Conservation (phyloP, 2,113 vertebrate genomes). For the Archilochus colubris region DNA sequence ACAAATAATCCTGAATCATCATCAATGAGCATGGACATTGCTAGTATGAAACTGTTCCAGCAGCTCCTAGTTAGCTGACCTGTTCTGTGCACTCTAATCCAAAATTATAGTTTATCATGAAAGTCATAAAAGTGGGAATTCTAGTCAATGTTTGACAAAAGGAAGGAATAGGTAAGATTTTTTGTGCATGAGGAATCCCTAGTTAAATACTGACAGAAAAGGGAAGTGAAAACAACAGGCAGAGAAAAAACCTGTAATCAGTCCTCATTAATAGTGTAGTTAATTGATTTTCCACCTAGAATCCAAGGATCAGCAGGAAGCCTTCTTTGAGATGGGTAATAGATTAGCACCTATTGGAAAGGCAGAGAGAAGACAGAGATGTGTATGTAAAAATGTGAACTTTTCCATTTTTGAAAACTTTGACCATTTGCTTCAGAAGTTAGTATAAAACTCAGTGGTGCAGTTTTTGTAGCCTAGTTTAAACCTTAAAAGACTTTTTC, state of each 20-base stretch:
- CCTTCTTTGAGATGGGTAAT: not conserved
- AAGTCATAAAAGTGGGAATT: slow-evolving; percentile 3
- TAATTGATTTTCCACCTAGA: slow-evolving; percentile 19
- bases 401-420: not conserved
- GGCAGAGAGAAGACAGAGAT: not conserved
- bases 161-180: not conserved
- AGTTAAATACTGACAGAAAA: slow-evolving; percentile 9
- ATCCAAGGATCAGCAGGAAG: not conserved
- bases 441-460: not conserved
- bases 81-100: not conserved
- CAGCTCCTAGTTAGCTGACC: not conserved
- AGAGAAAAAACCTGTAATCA: not conserved
- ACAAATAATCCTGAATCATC: not conserved
- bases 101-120: not conserved
- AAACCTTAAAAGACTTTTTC: not conserved
- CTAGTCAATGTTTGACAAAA: slow-evolving; percentile 3
- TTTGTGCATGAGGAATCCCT: not conserved
- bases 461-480: not conserved
- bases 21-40: not conserved
- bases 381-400: not conserved
- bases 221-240: not conserved
- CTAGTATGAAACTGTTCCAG: not conserved
- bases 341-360: not conserved
- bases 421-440: not conserved
- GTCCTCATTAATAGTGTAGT: slow-evolving; percentile 1